These are phyloP conservation scores for Catamblyrhynchus diadema DNA, from an alignment of 2,797 vertebrate genomes.

Conservation along the genomic window DNA sequence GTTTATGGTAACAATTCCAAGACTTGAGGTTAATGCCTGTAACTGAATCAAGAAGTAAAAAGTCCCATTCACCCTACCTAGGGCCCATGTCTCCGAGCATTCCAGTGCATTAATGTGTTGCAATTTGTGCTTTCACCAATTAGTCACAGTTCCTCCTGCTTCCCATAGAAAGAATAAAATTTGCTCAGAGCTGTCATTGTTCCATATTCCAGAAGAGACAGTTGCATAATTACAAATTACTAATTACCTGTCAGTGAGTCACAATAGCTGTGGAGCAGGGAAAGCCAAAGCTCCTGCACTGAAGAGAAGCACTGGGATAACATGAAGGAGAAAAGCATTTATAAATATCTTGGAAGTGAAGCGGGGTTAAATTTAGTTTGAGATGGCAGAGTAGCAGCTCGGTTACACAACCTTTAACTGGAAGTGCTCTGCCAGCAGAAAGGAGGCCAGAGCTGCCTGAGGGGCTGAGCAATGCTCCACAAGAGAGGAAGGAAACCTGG, in stretches of 20 bases:
- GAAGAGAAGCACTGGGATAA: neutral
- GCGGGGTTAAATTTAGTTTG: neutral
- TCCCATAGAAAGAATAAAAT: neutral
- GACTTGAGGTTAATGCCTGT: neutral
- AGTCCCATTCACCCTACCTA: neutral
- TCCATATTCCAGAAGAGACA: neutral
- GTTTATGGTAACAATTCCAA: neutral
- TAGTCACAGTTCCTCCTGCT: neutral
- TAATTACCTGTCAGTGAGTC: neutral
- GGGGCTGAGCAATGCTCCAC: neutral
- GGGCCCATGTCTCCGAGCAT: neutral
- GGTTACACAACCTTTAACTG: neutral
- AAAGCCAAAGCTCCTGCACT: neutral
- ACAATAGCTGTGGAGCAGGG: neutral
- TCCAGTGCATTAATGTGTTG: neutral
- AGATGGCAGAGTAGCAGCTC: neutral
- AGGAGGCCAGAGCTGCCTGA: neutral
- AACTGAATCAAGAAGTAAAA: neutral
- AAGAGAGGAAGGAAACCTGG: neutral
- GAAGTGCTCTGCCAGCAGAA: neutral
- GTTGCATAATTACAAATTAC: constrained; percentile 15
- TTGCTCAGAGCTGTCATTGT: neutral
- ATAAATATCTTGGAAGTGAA: constrained; percentile 9
- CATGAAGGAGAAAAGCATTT: neutral
- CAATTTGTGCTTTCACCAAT: neutral